Evolutionary conservation across 1,140 invertebrate species (phyloP), one percentile per base, ranked within the genome.

Genomic region (Pogonognathellus flavescens): DNA sequence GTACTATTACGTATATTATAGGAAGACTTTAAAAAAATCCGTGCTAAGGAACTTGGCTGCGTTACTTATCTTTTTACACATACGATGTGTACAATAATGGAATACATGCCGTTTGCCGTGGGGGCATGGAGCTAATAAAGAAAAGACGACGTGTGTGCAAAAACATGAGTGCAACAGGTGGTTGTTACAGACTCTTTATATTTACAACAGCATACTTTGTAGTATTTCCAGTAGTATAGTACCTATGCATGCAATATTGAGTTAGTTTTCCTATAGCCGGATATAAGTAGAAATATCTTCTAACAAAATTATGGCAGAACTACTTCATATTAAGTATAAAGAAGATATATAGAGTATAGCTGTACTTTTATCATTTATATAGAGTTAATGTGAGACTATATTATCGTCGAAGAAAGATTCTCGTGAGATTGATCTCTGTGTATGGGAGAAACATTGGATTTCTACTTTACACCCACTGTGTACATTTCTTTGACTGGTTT

Each of bases 91-190:
- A 25, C 25, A 25, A 66, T 20, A 76, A 72, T 31, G 62, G 25
- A 70, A 13, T 20, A 70, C 62, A 70, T 10, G 22, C 10, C 62
- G 66, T 49, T 41, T 72, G 41, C 14, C 25, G 41, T 31, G 31
- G 31, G 66, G 25, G 66, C 70, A 76, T 76, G 70, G 31, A 76
- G 70, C 31, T 10, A 76, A 76, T 76, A 76, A 76, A 76, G 70
- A 76, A 76, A n/a, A 76, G 70, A 41, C 22, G 31, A 76, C 70
- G 41, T 50, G 70, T 76, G 41, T 76, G 70, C 70, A 76, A 76
- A 76, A 76, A 76, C 70, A 76, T 76, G 70, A 76, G 70, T 76
- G 70, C 70, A 76, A 76, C 70, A 76, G 70, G 70, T 76, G 70
- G 70, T 31, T 50, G 31, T 41, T 41, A 41, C 2, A 41, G 31